These are phyloP conservation scores for Actinia equina DNA, from an alignment of 64 coral and sea anemone genomes.

Conservation along the genomic window DNA sequence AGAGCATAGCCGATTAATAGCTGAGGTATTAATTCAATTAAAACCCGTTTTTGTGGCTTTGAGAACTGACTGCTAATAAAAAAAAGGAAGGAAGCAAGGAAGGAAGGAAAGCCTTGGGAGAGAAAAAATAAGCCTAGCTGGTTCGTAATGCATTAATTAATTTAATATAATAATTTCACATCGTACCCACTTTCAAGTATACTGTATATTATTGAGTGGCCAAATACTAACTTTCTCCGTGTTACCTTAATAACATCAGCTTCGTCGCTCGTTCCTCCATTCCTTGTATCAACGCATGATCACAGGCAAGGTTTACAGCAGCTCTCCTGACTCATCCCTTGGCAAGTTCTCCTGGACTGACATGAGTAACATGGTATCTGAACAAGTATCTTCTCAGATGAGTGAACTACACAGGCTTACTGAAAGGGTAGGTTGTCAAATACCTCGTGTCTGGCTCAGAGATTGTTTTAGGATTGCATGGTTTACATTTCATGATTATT, in stretches of 20 bases:
- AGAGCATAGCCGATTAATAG: no score
- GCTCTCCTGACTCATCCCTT: slow-evolving; percentile 55
- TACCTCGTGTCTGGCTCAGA: neutral
- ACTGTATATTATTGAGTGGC: no score
- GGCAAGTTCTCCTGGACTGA: slow-evolving; percentile 85
- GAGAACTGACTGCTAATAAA: no score
- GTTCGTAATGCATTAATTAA: no score
- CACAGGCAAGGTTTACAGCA: slow-evolving; percentile 85
- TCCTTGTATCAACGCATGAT: slow-evolving; percentile 94
- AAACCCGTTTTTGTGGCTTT: no score
- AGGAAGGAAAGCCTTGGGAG: no score
- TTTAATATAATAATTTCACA: no score
- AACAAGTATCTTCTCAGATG: slow-evolving; percentile 76
- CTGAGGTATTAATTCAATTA: no score
- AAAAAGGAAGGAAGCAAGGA: no score
- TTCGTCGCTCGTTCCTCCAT: slow-evolving; percentile 76
- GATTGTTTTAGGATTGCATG: no score
- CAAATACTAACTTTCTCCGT: neutral
- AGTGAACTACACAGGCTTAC: slow-evolving; percentile 70
- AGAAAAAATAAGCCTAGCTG: no score
- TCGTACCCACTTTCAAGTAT: no score
- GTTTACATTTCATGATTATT: neutral
- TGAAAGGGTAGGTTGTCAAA: slow-evolving; percentile 59
- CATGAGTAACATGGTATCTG: slow-evolving; percentile 84
- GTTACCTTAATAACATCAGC: slow-evolving; percentile 17